Base-by-base conservation (phyloP, 2,888 invertebrate species). In the Disparrhopalites patrizii region DNA sequence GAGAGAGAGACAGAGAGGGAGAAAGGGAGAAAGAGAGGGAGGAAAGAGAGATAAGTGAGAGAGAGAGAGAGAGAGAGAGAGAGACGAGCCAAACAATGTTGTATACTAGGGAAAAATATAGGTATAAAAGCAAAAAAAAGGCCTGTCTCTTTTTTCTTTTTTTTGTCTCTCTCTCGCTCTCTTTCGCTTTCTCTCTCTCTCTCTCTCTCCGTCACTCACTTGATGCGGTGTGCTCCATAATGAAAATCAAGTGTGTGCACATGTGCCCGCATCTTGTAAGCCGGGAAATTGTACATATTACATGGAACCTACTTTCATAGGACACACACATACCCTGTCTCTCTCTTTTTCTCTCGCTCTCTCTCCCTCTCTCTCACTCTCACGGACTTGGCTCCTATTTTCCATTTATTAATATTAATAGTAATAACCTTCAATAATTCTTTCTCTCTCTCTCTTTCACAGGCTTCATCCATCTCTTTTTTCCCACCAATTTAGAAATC, bases 381-480 rank as follows among this genome's bases (percentile, higher is more conserved):
- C 3, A 40, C 4, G 18, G 40, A 18, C 40, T 40, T 13, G 15
- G n/a, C 18, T 18, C 18, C 40, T 40, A 15, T 40, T 18, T 40
- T 18, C 3, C 40, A 36, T 38, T 31, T 31, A 10, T 40, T 18
- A 18, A 31, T 56, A 56, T 56, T 56, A 56, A 56, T 56, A 56
- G 33, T 56, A 56, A 56, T 56, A 56, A 56, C 56, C 33, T 56
- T 56, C 33, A 38, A 36, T 56, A 56, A 56, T 56, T 56, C 36
- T 36, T 18, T 36, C 55, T 33, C 33, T 33, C 20, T 55, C 51
- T 18, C 33, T 30, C 54, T 28, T 30, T 54, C 31, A 7, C 36
- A 36, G n/a, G n/a, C n/a, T n/a, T n/a, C n/a, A n/a, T n/a, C n/a
- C n/a, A n/a, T n/a, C n/a, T n/a, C n/a, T n/a, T n/a, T n/a, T 36